These are phyloP conservation scores for Augochlora pura DNA, from an alignment of 1,140 invertebrate species.

Conservation along the genomic window DNA sequence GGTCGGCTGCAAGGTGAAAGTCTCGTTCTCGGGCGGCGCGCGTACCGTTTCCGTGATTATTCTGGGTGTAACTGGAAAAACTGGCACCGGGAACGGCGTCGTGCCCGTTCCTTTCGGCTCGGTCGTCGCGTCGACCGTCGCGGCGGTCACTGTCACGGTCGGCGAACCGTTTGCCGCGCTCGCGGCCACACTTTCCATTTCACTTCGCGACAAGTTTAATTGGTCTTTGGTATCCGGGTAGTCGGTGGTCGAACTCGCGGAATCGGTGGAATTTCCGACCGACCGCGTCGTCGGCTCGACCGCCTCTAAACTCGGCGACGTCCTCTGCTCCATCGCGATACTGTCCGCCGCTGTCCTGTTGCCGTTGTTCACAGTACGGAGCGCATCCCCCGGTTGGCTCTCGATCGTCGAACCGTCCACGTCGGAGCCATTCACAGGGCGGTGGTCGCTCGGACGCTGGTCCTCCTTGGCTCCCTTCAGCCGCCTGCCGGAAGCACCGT, in stretches of 20 bases:
- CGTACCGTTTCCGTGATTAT: constrained; percentile 52
- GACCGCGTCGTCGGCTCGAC: constrained; percentile 23
- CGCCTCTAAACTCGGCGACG: background rate
- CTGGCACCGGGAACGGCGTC: constrained; percentile 34
- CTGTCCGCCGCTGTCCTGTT: constrained; percentile 7
- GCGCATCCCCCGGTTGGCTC: constrained; percentile 23
- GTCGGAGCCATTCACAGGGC: constrained; percentile 12
- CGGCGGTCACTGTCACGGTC: constrained; percentile 51
- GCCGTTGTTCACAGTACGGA: background rate
- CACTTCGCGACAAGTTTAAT: constrained; percentile 38
- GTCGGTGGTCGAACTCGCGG: constrained; percentile 22
- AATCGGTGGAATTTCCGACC: constrained; percentile 4
- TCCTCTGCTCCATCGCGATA: constrained; percentile 13
- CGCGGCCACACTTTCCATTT: constrained; percentile 47
- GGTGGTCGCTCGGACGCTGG: too few species aligned
- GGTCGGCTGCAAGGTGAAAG: constrained; percentile 22
- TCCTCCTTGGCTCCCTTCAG: constrained; percentile 33
- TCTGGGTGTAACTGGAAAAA: constrained; percentile 68
- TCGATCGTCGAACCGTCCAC: background rate
- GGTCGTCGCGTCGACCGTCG: constrained; percentile 16
- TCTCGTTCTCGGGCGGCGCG: background rate
- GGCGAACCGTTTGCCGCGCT: constrained; percentile 28
- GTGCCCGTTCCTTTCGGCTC: constrained; percentile 28
- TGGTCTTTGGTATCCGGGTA: constrained; percentile 34
- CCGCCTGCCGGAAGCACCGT: background rate